phyloP scores from a whole-genome alignment of 2,113 vertebrate species.

The Microtus richardsoni region DNA sequence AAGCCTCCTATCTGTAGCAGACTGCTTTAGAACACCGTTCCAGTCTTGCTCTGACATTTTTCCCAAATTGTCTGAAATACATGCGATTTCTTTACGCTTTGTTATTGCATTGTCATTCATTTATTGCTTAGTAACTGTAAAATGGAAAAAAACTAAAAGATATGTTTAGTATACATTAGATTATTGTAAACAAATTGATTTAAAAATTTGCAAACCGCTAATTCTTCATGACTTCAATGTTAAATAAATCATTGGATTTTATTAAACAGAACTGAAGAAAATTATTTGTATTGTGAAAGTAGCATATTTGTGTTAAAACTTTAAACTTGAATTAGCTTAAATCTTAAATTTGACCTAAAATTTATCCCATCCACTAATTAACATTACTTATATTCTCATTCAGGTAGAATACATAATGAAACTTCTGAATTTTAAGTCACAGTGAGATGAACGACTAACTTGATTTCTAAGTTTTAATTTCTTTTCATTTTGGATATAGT shows the following conservation, averaged over 20 bases:
- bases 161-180: no score
- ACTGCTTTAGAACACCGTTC: background rate
- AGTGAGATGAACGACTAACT: background rate
- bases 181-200: background rate
- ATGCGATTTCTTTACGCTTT: background rate
- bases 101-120: background rate
- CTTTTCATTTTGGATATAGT: background rate
- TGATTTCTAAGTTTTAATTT: background rate
- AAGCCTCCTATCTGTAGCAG: background rate
- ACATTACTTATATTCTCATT: background rate
- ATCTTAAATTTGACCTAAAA: background rate
- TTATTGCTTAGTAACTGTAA: background rate
- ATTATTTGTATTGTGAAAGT: background rate
- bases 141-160: background rate
- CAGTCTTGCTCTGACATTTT: background rate
- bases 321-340: background rate
- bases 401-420: background rate
- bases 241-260: background rate
- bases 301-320: background rate
- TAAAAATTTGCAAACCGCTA: background rate
- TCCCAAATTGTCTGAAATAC: background rate
- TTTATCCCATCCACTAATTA: background rate
- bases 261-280: background rate
- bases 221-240: background rate
- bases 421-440: background rate